Base-by-base conservation (phyloP, 2,113 vertebrate species). In the Crotalus horridus region DNA sequence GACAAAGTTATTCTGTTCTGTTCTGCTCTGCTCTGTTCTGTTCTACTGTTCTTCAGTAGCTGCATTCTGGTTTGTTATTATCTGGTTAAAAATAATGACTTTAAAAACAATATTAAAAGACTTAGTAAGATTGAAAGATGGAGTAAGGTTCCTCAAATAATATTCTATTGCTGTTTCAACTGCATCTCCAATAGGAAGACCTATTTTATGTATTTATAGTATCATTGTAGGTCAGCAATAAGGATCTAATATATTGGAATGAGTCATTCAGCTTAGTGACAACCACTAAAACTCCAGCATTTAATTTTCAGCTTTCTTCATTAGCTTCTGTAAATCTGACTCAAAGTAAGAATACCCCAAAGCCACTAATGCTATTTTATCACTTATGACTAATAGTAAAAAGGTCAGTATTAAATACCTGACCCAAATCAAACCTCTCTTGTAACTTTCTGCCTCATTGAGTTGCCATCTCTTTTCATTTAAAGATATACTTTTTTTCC, bases 381-480 rank as follows among this genome's bases (percentile, higher is more conserved):
- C 90, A 92, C 93, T 94, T 93, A 91, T 89, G 94, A 95, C 96
- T 94, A 95, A 95, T 93, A 96, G 95, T 93, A 94, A 89, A 93
- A 93, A 95, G 96, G 96, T 95, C 96, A 95, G 91, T 94, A 96
- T 95, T 94, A 95, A 97, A 90, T 93, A 95, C 87, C 92, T 96
- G 96, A 96, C 95, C 96, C 95, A 48, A 93, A 96, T 95, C 96
- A 95, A 95, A 93, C 94, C 93, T 95, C 90, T 90, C 94, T 93
- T 96, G 96, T 96, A 95, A 90, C 94, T 96, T 92, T 94, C 93
- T 96, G 95, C 95, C 94, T 96, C 97, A 96, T 94, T 96, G 97
- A 94, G 92, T 96, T 89, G 74, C 92, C 88, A 93, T 94, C 96
- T 94, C 95, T 95, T 94, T 56, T 90, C 93, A 61, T 90, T 94